These are phyloP conservation scores for Microctenopoma stevenorrisi DNA, from an alignment of 2,797 vertebrate species.

Conservation along the genomic window DNA sequence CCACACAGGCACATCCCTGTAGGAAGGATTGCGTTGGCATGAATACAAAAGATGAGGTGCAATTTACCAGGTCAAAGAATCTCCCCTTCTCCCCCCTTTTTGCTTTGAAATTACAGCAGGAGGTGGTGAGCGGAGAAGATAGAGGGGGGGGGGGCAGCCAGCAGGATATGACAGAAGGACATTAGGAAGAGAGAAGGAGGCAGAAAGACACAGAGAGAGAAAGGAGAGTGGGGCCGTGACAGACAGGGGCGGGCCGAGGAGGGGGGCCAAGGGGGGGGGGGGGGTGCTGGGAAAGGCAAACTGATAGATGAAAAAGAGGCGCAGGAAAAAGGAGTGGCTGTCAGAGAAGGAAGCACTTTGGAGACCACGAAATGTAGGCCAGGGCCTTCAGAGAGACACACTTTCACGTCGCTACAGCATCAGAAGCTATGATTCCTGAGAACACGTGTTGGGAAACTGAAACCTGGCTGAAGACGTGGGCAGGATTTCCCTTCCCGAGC, in stretches of 20 bases:
- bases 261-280: slow-evolving; percentile 47
- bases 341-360: slow-evolving; percentile 74
- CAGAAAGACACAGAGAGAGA: not conserved
- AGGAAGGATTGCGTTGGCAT: slow-evolving; percentile 63
- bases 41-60: slow-evolving; percentile 70
- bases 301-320: slow-evolving; percentile 70
- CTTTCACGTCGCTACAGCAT: slow-evolving; percentile 18
- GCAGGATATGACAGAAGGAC: slow-evolving; percentile 57
- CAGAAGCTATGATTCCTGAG: slow-evolving; percentile 21
- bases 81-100: slow-evolving; percentile 30
- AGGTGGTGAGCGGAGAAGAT: slow-evolving; percentile 45
- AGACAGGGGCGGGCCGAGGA: slow-evolving; percentile 54
- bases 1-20: slow-evolving; percentile 45
- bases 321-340: slow-evolving; percentile 81
- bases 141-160: slow-evolving; percentile 20
- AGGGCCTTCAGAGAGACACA: slow-evolving; percentile 50
- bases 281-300: slow-evolving; percentile 66
- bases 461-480: not conserved
- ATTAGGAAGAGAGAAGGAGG: slow-evolving; percentile 45
- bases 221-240: slow-evolving; percentile 18
- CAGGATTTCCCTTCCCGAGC: slow-evolving; percentile 7
- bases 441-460: slow-evolving; percentile 23
- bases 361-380: slow-evolving; percentile 68
- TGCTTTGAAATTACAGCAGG: slow-evolving; percentile 53
- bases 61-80: slow-evolving; percentile 68